Evolutionary conservation across 2,113 vertebrate species (phyloP).

Genomic region (Crypturellus undulatus): DNA sequence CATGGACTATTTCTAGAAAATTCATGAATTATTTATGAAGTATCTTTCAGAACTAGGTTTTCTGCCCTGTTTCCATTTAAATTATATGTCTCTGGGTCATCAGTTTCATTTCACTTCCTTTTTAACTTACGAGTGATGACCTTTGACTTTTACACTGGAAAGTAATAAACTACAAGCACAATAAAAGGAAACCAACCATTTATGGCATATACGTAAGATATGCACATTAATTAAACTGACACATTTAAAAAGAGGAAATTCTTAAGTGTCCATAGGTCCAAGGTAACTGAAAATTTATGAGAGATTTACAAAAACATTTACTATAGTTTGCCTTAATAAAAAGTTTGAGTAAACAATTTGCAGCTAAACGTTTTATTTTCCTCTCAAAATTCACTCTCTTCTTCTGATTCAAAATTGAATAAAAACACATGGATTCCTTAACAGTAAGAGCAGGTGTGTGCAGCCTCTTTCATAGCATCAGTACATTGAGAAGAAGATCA

Average conservation of each 20-base stretch:
- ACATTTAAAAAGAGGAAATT: background rate
- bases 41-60: slow-evolving; percentile 61
- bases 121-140: slow-evolving; percentile 50
- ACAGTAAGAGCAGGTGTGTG: background rate
- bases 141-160: slow-evolving; percentile 61
- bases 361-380: background rate
- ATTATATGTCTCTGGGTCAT: slow-evolving; percentile 60
- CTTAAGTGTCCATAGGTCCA: background rate
- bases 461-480: rapidly evolving
- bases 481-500: background rate
- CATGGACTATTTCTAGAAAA: slow-evolving; percentile 63
- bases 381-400: background rate
- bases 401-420: background rate
- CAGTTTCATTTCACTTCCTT: slow-evolving; percentile 60
- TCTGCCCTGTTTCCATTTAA: slow-evolving; percentile 66
- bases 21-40: slow-evolving; percentile 73
- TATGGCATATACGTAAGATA: slow-evolving; percentile 17
- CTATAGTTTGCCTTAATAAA: background rate
- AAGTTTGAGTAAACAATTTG: background rate
- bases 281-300: slow-evolving; percentile 23
- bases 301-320: background rate
- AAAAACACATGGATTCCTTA: background rate
- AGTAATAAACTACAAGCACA: slow-evolving; percentile 55
- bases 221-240: slow-evolving; percentile 3
- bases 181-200: slow-evolving; percentile 45